Percentiles rank a stretch among this genome's conserved stretches.
Conservation (phyloP, 2,113 vertebrate species). For the Pollachius pollachius region DNA sequence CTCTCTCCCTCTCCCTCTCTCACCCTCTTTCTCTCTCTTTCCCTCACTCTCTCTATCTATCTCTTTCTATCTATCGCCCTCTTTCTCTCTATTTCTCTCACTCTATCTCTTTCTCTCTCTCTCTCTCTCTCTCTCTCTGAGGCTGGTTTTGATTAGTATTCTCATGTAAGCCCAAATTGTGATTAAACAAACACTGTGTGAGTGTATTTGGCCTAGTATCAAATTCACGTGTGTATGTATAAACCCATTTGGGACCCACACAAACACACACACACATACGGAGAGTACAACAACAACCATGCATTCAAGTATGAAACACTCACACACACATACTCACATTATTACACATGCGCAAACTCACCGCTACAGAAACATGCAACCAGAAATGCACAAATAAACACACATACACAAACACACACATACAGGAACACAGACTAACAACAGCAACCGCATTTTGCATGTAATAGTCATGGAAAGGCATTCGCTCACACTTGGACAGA, state of each 20-base stretch:
- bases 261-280: conserved; percentile 15
- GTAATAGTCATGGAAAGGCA: conserved; percentile 18
- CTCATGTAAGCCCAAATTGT: conserved; percentile 67
- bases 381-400: background rate
- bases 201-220: conserved; percentile 42
- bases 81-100: too few species aligned
- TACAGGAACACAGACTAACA: conserved; percentile 37
- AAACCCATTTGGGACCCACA: conserved; percentile 4
- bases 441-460: background rate
- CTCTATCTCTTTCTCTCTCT: too few species aligned
- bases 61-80: too few species aligned
- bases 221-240: conserved; percentile 33
- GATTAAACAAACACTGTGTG: conserved; percentile 64
- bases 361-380: conserved; percentile 5
- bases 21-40: too few species aligned
- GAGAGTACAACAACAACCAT: conserved; percentile 1
- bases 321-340: conserved; percentile 8
- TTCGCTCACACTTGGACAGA: conserved; percentile 16
- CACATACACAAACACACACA: conserved; percentile 1
- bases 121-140: too few species aligned
- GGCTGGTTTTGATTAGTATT: conserved; percentile 62
- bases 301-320: conserved; percentile 5
- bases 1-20: too few species aligned
- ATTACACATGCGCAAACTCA: conserved; percentile 13
- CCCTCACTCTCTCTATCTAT: too few species aligned